Conservation (phyloP, 2,797 vertebrate genomes). For the Macropus fuliginosus region DNA sequence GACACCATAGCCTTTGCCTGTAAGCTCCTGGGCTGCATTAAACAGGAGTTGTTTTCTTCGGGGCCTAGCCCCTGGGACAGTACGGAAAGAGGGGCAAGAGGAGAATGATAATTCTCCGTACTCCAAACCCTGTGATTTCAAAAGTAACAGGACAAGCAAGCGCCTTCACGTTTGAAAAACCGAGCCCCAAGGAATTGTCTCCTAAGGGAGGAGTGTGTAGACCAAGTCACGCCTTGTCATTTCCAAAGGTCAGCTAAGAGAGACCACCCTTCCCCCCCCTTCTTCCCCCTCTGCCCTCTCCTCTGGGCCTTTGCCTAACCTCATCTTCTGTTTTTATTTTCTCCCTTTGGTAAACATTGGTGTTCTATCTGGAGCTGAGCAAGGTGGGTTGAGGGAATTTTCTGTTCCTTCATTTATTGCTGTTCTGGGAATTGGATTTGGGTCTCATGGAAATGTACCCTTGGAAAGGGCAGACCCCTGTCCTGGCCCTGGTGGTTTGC, state of each 20-base stretch:
- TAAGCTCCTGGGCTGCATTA: background rate
- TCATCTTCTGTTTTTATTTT: background rate
- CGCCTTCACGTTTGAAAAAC: background rate
- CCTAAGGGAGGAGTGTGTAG: background rate
- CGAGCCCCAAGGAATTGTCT: background rate
- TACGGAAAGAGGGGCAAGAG: rapidly evolving
- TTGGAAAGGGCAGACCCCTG: slow-evolving; percentile 25
- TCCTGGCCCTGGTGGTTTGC: slow-evolving; percentile 53
- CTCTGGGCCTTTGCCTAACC: background rate
- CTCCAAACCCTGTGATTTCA: background rate
- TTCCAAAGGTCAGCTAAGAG: background rate
- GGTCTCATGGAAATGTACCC: slow-evolving; percentile 71
- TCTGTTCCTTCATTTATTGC: slow-evolving; percentile 46
- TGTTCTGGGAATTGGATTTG: slow-evolving; percentile 54
- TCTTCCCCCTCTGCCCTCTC: background rate
- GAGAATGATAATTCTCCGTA: background rate
- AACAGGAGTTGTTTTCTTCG: background rate
- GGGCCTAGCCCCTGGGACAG: background rate
- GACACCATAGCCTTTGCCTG: background rate
- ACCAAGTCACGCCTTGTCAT: background rate
- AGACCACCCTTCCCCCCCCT: background rate
- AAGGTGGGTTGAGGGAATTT: background rate
- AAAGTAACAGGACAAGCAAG: background rate
- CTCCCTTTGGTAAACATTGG: slow-evolving; percentile 45
- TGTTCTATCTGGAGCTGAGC: background rate